Percentiles rank a stretch among this genome's conserved stretches.
Conservation (phyloP, 2,113 vertebrate species). For the Colossoma macropomum region DNA sequence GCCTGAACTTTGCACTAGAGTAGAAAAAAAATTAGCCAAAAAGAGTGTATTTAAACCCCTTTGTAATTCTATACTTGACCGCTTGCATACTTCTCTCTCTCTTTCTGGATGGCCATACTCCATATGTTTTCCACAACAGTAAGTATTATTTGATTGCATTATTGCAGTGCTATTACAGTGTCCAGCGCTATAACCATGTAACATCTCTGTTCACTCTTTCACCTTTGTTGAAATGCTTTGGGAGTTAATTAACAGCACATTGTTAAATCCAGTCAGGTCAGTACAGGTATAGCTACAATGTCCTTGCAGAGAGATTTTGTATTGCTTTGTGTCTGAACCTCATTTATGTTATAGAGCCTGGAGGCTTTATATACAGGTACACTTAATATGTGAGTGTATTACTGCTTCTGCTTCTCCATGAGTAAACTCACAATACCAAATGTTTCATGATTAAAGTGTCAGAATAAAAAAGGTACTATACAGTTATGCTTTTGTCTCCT, state of each 20-base stretch:
- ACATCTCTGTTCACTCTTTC: conserved; percentile 1
- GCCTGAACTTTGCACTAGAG: too few relatives aligned
- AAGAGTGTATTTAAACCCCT: too few relatives aligned
- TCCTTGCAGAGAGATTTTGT: conserved; percentile 43
- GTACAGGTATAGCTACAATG: conserved; percentile 13
- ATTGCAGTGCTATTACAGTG: neutral
- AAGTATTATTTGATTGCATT: neutral
- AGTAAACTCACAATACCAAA: too few relatives aligned
- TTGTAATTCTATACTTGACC: too few relatives aligned
- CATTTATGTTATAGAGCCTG: neutral
- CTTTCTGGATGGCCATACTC: too few relatives aligned
- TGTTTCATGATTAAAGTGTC: too few relatives aligned
- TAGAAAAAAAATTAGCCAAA: too few relatives aligned
- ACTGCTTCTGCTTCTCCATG: neutral
- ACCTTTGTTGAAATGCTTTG: conserved; percentile 49
- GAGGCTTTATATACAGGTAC: neutral
- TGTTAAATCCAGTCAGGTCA: conserved; percentile 47
- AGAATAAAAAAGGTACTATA: too few relatives aligned
- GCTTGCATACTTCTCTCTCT: too few relatives aligned
- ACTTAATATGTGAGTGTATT: neutral
- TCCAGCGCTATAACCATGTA: neutral
- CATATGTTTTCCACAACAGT: too few relatives aligned
- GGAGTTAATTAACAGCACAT: conserved; percentile 56
- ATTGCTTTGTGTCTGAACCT: conserved; percentile 57
- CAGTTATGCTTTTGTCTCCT: too few relatives aligned